A percentile compares a stretch with the other conserved stretches of the same genome.
phyloP scores from a whole-genome alignment of 2,888 invertebrate genomes.

The Tribolium freemani region DNA sequence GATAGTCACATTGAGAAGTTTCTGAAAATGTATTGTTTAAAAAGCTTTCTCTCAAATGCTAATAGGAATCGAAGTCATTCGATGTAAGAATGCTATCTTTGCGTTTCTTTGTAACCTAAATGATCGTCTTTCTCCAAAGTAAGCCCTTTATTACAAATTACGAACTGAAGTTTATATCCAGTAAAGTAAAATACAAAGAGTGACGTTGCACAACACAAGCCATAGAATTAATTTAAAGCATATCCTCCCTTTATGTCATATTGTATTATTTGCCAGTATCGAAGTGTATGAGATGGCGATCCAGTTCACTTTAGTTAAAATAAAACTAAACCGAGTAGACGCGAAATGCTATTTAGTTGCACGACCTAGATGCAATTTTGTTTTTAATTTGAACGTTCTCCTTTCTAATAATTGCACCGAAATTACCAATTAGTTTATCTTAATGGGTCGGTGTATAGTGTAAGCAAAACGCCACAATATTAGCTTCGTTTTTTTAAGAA shows the following conservation, averaged over 20 bases:
- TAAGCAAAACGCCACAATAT: too few relatives aligned
- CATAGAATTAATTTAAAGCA: conserved; percentile 7
- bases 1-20: too few relatives aligned
- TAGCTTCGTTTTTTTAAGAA: too few relatives aligned
- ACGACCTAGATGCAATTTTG: background rate
- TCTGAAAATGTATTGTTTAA: too few relatives aligned
- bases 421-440: conserved; percentile 17
- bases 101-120: conserved; percentile 10
- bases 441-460: background rate
- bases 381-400: conserved; percentile 15
- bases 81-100: background rate
- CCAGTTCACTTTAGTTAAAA: background rate
- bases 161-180: conserved; percentile 8
- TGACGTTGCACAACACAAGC: background rate
- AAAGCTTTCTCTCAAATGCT: too few relatives aligned
- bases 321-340: background rate
- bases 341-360: background rate
- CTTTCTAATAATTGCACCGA: conserved; percentile 13
- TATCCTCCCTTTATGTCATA: background rate
- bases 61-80: too few relatives aligned
- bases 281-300: background rate
- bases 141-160: conserved; percentile 20
- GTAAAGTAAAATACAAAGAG: background rate
- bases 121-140: background rate
- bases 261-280: background rate